phyloP scores from a whole-genome alignment of 1,140 invertebrate species.

The Chlorops oryzae region DNA sequence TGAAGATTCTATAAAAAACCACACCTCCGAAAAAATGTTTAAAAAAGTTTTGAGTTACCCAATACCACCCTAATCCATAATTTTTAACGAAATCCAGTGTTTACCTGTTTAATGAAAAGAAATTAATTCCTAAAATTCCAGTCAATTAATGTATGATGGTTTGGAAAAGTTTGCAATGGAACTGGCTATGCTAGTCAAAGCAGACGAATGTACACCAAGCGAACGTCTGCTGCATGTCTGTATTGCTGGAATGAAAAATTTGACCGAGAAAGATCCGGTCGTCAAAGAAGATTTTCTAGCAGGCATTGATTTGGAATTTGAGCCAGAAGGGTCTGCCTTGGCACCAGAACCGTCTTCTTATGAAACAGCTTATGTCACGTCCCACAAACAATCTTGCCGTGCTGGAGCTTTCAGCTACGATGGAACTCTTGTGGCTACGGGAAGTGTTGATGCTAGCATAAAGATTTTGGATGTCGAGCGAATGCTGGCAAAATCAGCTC shows the following conservation, averaged over 20 bases:
- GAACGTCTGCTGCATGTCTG: conserved; percentile 84
- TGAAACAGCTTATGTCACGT: conserved; percentile 98
- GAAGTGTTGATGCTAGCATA: conserved; percentile 96
- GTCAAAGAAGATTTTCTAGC: conserved; percentile 69
- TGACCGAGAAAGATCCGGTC: conserved; percentile 62
- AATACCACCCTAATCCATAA: neutral
- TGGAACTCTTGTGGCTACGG: conserved; percentile 95
- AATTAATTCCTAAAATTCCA: too few relatives aligned
- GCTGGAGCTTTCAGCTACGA: conserved; percentile 91
- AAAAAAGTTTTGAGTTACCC: neutral
- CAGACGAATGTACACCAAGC: conserved; percentile 91
- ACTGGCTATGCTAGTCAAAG: conserved; percentile 72
- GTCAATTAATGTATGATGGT: conserved; percentile 89
- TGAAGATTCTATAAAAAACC: neutral
- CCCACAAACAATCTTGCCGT: conserved; percentile 93
- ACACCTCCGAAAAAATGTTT: neutral
- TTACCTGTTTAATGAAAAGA: too few relatives aligned
- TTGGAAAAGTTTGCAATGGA: conserved; percentile 82
- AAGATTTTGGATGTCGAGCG: conserved; percentile 97
- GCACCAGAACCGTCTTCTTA: conserved; percentile 93
- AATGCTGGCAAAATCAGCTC: conserved; percentile 91
- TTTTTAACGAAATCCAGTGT: conserved; percentile 24
- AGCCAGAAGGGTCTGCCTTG: conserved; percentile 82
- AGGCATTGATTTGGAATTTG: conserved; percentile 90
- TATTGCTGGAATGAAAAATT: conserved; percentile 77